Evolutionary conservation across 2,888 invertebrate genomes (phyloP).

Genomic region (Apamea epomidion): DNA sequence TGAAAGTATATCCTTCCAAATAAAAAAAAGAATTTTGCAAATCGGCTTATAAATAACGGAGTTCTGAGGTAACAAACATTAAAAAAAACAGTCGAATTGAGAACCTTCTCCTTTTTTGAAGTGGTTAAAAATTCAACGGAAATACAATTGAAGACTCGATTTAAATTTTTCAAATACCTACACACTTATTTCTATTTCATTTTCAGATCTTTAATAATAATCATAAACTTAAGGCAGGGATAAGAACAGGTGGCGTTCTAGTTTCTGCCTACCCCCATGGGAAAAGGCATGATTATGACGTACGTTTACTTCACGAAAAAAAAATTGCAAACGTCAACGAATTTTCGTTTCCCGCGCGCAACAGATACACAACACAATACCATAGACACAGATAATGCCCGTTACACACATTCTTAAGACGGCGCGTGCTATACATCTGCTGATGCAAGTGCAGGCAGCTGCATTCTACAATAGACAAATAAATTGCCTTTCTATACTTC

Average conservation of each 20-base stretch:
- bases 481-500: slow-evolving; percentile 55
- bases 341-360: slow-evolving; percentile 36
- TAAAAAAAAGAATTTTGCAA: no score
- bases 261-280: background rate
- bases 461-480: slow-evolving; percentile 56
- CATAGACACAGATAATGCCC: slow-evolving; percentile 41
- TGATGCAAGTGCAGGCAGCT: slow-evolving; percentile 66
- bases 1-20: no score
- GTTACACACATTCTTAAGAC: slow-evolving; percentile 38
- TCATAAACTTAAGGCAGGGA: background rate
- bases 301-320: background rate
- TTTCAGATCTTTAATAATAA: background rate
- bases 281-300: background rate
- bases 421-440: slow-evolving; percentile 68
- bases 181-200: background rate
- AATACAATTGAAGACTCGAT: background rate
- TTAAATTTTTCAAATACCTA: background rate
- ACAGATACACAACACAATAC: slow-evolving; percentile 26
- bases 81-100: no score
- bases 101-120: no score
- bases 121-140: background rate
- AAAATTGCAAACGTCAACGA: slow-evolving; percentile 1
- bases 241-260: background rate
- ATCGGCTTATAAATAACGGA: no score
- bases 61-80: no score